Conservation (phyloP, 92 coral and sea anemone genomes). For the Pocillopora meandrina region DNA sequence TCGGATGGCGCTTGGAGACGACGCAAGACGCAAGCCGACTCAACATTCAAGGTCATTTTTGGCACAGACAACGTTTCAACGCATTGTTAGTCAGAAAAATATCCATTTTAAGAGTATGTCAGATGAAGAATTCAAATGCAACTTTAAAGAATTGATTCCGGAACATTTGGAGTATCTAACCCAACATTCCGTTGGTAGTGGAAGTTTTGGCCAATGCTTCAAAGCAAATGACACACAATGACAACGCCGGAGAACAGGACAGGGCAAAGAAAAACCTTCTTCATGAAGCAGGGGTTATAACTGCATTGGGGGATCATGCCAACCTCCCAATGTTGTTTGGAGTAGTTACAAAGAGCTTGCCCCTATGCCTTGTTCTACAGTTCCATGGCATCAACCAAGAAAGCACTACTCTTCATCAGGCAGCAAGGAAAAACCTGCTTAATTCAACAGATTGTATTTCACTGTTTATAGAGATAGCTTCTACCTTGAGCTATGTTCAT, state of each 20-base stretch:
- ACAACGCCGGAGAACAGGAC: not conserved
- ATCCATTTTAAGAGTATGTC: not conserved
- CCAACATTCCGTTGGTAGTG: conserved; percentile 20
- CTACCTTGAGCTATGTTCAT: conserved; percentile 22
- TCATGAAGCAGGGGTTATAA: conserved; percentile 18
- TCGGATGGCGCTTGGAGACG: conserved; percentile 9
- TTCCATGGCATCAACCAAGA: conserved; percentile 22
- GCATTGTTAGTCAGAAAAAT: not conserved
- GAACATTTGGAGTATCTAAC: conserved; percentile 8
- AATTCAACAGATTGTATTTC: conserved; percentile 2
- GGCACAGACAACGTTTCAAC: not conserved
- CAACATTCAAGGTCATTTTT: not conserved
- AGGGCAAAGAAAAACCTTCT: conserved; percentile 14
- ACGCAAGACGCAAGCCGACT: not conserved
- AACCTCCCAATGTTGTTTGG: conserved; percentile 33
- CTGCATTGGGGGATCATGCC: conserved; percentile 27
- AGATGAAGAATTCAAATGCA: not conserved
- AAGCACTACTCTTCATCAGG: conserved; percentile 33
- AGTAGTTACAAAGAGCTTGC: conserved; percentile 27
- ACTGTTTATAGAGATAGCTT: conserved; percentile 3
- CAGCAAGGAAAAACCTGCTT: conserved; percentile 6
- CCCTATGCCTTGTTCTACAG: conserved; percentile 30
- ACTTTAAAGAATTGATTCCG: conserved; percentile 14
- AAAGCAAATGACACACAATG: conserved; percentile 14
- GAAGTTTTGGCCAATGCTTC: conserved; percentile 17